phyloP scores from a whole-genome alignment of 2,888 invertebrate genomes.

The Leistus spinibarbis region DNA sequence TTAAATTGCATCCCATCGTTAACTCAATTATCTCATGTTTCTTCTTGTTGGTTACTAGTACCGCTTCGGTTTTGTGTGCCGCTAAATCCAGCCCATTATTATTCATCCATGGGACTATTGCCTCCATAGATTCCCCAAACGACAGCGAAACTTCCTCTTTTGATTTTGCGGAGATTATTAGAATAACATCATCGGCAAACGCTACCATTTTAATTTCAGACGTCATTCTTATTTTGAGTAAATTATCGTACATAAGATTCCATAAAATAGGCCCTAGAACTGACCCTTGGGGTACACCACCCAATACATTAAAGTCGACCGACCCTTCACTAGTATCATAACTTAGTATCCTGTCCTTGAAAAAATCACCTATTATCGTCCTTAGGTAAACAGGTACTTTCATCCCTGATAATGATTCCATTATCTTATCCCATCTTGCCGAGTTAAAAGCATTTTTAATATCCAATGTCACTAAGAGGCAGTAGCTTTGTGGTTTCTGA shows the following conservation, averaged over 20 bases:
- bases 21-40: not conserved
- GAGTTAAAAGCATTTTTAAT: slow-evolving; percentile 38
- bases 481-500: not conserved
- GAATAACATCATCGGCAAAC: slow-evolving; percentile 14
- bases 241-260: slow-evolving; percentile 38
- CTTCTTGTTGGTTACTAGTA: not conserved
- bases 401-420: slow-evolving; percentile 11
- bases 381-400: slow-evolving; percentile 21
- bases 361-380: slow-evolving; percentile 17
- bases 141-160: not conserved
- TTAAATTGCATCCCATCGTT: not conserved
- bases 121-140: not conserved
- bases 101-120: slow-evolving; percentile 17
- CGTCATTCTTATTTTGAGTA: slow-evolving; percentile 18
- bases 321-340: slow-evolving; percentile 19
- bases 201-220: slow-evolving; percentile 7
- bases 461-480: slow-evolving; percentile 25
- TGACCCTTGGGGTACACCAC: slow-evolving; percentile 41
- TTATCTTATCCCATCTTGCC: slow-evolving; percentile 36
- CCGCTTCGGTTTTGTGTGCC: slow-evolving; percentile 33
- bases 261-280: slow-evolving; percentile 36
- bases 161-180: not conserved
- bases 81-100: slow-evolving; percentile 2
- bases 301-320: slow-evolving; percentile 1
- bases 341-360: slow-evolving; percentile 7